phyloP scores from a whole-genome alignment of 2,797 vertebrate species.

The Alectoris magna region DNA sequence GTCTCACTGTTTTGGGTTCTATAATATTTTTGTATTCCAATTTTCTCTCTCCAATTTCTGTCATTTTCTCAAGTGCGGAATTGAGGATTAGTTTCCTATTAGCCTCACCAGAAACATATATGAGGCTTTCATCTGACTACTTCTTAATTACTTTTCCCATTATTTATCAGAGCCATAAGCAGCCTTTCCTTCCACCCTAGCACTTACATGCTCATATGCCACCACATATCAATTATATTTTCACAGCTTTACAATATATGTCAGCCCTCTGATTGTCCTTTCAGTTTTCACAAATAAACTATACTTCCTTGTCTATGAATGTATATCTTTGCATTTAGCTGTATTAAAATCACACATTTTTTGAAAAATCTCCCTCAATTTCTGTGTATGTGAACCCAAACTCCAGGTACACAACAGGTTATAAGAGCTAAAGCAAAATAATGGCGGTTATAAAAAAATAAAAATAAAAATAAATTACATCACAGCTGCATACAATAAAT shows the following conservation, averaged over 20 bases:
- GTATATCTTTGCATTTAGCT: background rate
- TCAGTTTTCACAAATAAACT: background rate
- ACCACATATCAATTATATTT: background rate
- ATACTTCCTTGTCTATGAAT: background rate
- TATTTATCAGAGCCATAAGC: background rate
- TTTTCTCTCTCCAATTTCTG: background rate
- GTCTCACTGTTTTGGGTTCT: background rate
- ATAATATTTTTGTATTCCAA: background rate
- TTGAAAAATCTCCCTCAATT: background rate
- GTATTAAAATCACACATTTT: background rate
- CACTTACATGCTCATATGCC: background rate
- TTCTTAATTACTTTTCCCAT: background rate
- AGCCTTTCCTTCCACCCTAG: background rate
- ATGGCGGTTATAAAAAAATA: background rate
- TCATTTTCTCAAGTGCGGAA: background rate
- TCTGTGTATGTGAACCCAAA: background rate
- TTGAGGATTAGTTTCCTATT: conserved; percentile 24
- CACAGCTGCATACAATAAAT: background rate
- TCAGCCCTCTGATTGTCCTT: background rate
- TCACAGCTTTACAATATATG: background rate
- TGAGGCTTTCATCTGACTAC: background rate
- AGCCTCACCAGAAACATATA: background rate
- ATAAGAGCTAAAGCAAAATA: background rate
- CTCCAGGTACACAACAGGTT: background rate
- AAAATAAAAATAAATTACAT: background rate